Evolutionary conservation across 2,113 vertebrate species (phyloP).

Genomic region (Pedetes capensis): DNA sequence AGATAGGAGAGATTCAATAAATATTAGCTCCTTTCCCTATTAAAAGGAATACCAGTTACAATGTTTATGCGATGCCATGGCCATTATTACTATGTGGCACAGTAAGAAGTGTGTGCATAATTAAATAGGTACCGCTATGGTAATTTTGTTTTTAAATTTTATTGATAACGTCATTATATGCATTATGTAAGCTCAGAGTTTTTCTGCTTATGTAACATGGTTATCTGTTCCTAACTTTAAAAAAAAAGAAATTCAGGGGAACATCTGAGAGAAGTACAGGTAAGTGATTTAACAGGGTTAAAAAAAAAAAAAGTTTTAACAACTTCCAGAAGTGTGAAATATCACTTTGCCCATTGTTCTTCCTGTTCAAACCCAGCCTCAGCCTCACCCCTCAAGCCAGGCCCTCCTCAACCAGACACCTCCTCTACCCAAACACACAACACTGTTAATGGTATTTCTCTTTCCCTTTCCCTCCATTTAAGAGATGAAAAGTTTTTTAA

Average conservation of each 20-base stretch:
- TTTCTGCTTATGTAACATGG: slow-evolving; percentile 54
- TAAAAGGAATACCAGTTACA: slow-evolving; percentile 44
- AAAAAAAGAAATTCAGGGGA: not conserved
- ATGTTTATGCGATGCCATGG: not conserved
- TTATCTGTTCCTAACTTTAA: slow-evolving; percentile 37
- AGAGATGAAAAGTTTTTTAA: not conserved
- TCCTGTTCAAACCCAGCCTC: not conserved
- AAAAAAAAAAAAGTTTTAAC: not conserved
- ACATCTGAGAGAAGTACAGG: not conserved
- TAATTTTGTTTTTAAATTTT: slow-evolving; percentile 53
- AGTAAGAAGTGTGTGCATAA: slow-evolving; percentile 47
- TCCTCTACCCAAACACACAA: not conserved
- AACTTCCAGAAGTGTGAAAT: not conserved
- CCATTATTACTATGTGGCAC: slow-evolving; percentile 1
- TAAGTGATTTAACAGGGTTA: not conserved
- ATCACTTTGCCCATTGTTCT: not conserved
- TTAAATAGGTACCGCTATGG: slow-evolving; percentile 52
- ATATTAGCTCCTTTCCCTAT: slow-evolving; percentile 48
- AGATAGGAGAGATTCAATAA: slow-evolving; percentile 48
- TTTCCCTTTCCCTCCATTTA: not conserved
- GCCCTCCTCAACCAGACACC: not conserved
- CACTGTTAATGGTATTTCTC: not conserved
- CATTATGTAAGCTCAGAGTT: slow-evolving; percentile 54
- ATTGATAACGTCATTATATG: slow-evolving; percentile 55
- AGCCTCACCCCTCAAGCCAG: not conserved